Evolutionary conservation across 2,113 vertebrate genomes (phyloP).

Genomic region (Porphyrio hochstetteri): DNA sequence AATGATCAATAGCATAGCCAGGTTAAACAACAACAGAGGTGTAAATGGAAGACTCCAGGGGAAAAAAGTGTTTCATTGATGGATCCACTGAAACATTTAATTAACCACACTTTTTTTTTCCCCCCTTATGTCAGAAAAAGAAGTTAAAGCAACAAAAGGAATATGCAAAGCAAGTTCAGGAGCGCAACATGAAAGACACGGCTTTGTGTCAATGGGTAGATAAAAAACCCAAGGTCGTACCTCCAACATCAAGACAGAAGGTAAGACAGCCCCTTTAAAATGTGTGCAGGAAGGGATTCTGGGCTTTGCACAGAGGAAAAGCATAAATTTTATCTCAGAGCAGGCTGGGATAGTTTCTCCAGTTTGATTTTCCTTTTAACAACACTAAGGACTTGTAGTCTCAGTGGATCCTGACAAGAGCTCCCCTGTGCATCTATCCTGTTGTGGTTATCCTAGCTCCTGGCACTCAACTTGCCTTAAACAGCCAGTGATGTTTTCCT

Average conservation of each 20-base stretch:
- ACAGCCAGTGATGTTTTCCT: not conserved
- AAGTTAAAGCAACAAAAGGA: constrained; percentile 85
- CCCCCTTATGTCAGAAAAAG: constrained; percentile 78
- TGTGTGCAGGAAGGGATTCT: not conserved
- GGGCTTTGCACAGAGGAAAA: not conserved
- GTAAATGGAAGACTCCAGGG: not conserved
- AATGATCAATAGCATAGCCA: not conserved
- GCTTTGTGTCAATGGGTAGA: constrained; percentile 60
- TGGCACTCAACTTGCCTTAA: not conserved
- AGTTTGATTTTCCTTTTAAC: not conserved
- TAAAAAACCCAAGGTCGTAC: constrained; percentile 53
- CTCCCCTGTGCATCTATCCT: not conserved
- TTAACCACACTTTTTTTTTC: not conserved
- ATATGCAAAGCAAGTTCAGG: constrained; percentile 84
- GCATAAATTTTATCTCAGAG: not conserved
- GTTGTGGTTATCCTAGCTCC: not conserved
- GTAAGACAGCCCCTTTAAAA: constrained; percentile 9
- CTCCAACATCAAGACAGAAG: constrained; percentile 62
- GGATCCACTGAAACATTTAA: not conserved
- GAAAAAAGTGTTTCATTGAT: not conserved
- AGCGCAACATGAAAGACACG: constrained; percentile 82
- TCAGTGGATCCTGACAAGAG: not conserved
- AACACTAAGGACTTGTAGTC: not conserved
- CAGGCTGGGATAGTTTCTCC: not conserved
- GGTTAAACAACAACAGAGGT: not conserved